These are phyloP conservation scores for Oreortyx pictus DNA, from an alignment of 2,797 vertebrate species.

Conservation along the genomic window DNA sequence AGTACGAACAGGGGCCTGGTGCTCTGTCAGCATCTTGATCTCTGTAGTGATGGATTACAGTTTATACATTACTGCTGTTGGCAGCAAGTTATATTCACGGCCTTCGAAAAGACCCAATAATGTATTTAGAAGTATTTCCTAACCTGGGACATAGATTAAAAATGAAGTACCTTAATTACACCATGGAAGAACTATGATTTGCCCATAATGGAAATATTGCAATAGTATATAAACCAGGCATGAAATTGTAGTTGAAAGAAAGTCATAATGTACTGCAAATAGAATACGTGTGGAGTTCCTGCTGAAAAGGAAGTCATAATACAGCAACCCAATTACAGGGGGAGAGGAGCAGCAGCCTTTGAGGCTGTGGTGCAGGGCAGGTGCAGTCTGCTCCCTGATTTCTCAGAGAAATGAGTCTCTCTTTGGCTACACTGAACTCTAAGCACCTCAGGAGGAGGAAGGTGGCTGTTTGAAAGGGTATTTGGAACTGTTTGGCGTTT, in stretches of 20 bases:
- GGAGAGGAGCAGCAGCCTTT: neutral
- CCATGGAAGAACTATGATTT: conserved; percentile 43
- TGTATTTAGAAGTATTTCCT: conserved; percentile 55
- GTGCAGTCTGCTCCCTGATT: neutral
- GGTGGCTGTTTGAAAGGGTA: neutral
- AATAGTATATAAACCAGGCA: neutral
- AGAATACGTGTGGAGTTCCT: neutral
- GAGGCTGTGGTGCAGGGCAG: neutral
- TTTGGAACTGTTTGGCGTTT: neutral
- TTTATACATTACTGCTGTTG: conserved; percentile 14
- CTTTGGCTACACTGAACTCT: neutral
- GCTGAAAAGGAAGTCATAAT: neutral
- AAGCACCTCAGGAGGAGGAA: rapidly evolving
- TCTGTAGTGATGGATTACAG: conserved; percentile 5
- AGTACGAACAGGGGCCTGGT: neutral
- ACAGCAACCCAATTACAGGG: neutral
- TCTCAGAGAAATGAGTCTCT: neutral
- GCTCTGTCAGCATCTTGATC: conserved; percentile 39
- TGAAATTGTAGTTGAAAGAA: neutral
- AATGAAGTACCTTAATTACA: conserved; percentile 46
- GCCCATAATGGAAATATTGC: neutral
- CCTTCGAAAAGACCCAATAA: conserved; percentile 47
- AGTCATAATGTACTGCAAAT: neutral
- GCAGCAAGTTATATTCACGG: conserved; percentile 20
- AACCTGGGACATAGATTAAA: conserved; percentile 28